phyloP scores from a whole-genome alignment of 2,888 invertebrate genomes.

The Carcina quercana region DNA sequence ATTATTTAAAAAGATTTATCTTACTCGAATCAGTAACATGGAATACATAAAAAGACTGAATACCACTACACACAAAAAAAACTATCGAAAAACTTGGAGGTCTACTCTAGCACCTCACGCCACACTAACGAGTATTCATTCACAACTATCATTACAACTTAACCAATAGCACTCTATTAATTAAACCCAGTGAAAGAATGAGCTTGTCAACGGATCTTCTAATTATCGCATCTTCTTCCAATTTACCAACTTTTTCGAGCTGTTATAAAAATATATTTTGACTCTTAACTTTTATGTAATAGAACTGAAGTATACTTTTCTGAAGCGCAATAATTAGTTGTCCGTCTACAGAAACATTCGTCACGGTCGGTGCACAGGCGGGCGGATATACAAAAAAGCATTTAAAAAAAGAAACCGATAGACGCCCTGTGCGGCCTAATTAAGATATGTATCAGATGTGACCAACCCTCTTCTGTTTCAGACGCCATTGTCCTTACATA shows the following conservation, averaged over 20 bases:
- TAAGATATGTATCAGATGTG: conserved; percentile 70
- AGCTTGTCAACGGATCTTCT: conserved; percentile 40
- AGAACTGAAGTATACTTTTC: not conserved
- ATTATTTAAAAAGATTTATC: too few relatives aligned
- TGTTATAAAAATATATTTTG: not conserved
- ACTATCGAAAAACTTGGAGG: too few relatives aligned
- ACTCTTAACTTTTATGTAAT: conserved; percentile 2
- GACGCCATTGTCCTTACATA: conserved; percentile 49
- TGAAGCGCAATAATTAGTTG: conserved; percentile 6
- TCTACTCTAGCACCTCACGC: conserved; percentile 3
- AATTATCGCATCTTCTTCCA: conserved; percentile 37
- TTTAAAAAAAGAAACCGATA: conserved; percentile 43
- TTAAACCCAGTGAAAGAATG: conserved; percentile 19
- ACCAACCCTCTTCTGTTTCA: conserved; percentile 56
- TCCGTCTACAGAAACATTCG: conserved; percentile 43
- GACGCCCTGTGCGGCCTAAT: conserved; percentile 70
- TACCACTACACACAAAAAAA: too few relatives aligned
- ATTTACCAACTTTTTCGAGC: conserved; percentile 14
- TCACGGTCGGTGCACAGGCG: conserved; percentile 46
- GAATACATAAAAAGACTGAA: too few relatives aligned
- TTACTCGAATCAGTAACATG: too few relatives aligned
- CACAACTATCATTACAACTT: conserved; percentile 23
- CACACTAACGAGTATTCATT: conserved; percentile 27
- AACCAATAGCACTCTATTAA: conserved; percentile 22
- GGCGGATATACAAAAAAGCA: conserved; percentile 46